Evolutionary conservation across 2,113 vertebrate species (phyloP).

Genomic region (Pelecanus crispus): DNA sequence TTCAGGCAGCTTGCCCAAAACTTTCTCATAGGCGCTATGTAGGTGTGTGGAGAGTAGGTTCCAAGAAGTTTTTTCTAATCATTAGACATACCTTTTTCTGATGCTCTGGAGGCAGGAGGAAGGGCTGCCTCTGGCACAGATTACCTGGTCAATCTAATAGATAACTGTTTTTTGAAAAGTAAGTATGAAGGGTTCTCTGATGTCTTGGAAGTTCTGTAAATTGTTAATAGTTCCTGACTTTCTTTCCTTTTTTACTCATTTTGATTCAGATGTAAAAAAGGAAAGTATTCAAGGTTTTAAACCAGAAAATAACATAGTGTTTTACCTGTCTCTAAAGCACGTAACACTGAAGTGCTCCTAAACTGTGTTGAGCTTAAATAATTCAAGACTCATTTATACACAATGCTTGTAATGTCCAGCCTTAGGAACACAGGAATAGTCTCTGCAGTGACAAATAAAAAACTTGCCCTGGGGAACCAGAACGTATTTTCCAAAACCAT

Average conservation of each 20-base stretch:
- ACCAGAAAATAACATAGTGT: background rate
- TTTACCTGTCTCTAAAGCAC: background rate
- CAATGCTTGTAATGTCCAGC: background rate
- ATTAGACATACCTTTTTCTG: background rate
- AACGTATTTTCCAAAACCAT: background rate
- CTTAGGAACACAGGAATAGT: background rate
- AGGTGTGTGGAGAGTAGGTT: background rate
- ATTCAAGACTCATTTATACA: background rate
- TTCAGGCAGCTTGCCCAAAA: background rate
- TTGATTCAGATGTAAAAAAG: background rate
- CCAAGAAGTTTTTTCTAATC: background rate
- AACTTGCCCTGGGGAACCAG: background rate
- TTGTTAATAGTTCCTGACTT: background rate
- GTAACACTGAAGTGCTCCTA: background rate
- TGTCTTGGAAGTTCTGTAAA: background rate
- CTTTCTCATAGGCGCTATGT: background rate
- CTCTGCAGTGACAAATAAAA: background rate
- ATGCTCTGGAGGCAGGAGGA: background rate
- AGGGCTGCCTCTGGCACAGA: fast-evolving
- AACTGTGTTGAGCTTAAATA: background rate
- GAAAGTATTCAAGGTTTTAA: background rate
- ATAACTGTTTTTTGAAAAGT: background rate
- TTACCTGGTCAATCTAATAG: background rate
- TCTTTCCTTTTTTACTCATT: background rate
- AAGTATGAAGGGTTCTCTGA: background rate